Evolutionary conservation across 2,113 vertebrate genomes (phyloP).

Genomic region (Eretmochelys imbricata): DNA sequence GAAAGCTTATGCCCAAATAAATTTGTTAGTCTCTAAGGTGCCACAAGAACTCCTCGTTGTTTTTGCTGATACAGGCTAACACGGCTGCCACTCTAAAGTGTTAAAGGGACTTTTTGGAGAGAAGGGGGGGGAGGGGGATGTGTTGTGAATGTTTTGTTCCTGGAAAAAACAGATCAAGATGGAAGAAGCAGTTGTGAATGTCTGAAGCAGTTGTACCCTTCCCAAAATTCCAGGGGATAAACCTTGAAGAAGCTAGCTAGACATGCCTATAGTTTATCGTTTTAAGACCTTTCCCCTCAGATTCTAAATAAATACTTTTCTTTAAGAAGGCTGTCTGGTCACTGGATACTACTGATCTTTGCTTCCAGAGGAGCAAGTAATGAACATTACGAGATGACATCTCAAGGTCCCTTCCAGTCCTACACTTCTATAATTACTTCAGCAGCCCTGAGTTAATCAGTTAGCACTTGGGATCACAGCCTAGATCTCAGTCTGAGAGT

Average conservation of each 20-base stretch:
- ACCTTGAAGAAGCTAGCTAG: background rate
- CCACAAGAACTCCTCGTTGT: too few relatives aligned
- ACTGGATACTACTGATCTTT: background rate
- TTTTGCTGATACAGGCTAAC: too few relatives aligned
- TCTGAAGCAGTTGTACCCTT: background rate
- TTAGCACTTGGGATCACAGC: background rate
- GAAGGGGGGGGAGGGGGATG: background rate
- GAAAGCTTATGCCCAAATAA: too few relatives aligned
- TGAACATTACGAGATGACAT: too few relatives aligned
- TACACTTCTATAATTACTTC: too few relatives aligned
- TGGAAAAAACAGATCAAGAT: background rate
- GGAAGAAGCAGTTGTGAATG: background rate
- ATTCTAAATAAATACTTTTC: background rate
- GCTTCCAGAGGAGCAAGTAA: background rate
- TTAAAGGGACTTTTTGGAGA: background rate
- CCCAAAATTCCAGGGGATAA: background rate
- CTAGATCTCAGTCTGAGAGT: background rate
- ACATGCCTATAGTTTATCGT: background rate
- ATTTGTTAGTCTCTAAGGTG: too few relatives aligned
- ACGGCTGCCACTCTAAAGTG: background rate
- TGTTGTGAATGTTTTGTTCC: background rate
- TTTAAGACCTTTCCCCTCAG: background rate
- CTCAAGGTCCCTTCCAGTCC: too few relatives aligned
- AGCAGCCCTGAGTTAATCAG: too few relatives aligned
- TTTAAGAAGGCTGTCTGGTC: background rate